Evolutionary conservation across 1,140 invertebrate genomes (phyloP).

Genomic region (Drosophila micromelanica): DNA sequence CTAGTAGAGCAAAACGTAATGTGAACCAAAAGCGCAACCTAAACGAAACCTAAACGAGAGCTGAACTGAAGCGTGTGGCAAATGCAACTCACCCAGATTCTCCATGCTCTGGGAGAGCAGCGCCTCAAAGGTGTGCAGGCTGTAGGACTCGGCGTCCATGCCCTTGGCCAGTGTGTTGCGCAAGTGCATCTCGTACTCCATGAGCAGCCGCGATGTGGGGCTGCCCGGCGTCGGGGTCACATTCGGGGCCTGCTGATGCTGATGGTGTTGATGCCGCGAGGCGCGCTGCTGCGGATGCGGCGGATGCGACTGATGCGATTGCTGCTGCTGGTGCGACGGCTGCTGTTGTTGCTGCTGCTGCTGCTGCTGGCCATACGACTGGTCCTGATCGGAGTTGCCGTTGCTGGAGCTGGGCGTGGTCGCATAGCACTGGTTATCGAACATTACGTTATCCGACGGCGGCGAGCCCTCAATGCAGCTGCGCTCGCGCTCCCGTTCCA

Average conservation of each 20-base stretch:
- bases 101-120: conserved; percentile 97
- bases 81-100: conserved; percentile 90
- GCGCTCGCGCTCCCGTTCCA: conserved; percentile 88
- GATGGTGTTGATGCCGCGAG: conserved; percentile 72
- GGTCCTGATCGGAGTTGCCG: conserved; percentile 94
- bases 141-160: conserved; percentile 97
- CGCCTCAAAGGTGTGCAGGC: conserved; percentile 96
- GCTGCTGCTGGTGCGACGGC: conserved; percentile 52
- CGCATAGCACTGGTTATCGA: conserved; percentile 97
- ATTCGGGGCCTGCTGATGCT: conserved; percentile 85
- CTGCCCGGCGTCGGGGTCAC: conserved; percentile 92
- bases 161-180: conserved; percentile 96
- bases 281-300: conserved; percentile 60
- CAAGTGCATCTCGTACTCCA: conserved; percentile 98
- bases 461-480: conserved; percentile 91
- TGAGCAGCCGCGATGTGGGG: conserved; percentile 92
- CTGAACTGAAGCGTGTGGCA: background rate
- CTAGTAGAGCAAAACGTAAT: conserved; percentile 33
- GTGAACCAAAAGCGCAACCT: conserved; percentile 47
- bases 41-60: conserved; percentile 19
- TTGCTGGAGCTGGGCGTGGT: conserved; percentile 96
- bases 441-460: conserved; percentile 95
- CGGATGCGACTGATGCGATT: conserved; percentile 83
- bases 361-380: conserved; percentile 88
- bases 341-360: conserved; percentile 65